Percentiles rank a stretch among this genome's conserved stretches.
Conservation (phyloP, 2,888 invertebrate species). For the Drosophila neotestacea region DNA sequence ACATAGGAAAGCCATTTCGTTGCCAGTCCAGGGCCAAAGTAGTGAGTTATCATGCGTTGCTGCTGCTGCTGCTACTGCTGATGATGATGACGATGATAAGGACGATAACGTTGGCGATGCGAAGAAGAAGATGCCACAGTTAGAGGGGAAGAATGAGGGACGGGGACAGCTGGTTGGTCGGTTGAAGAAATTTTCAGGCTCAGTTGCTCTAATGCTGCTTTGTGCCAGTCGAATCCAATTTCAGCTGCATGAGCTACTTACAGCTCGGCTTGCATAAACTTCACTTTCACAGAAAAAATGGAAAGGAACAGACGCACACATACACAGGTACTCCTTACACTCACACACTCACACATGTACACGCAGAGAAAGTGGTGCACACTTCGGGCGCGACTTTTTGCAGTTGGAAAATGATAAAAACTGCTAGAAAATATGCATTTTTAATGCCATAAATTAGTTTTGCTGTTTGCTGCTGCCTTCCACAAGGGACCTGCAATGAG, state of each 20-base stretch:
- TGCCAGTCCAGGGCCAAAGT: constrained; percentile 69
- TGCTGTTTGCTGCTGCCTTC: constrained; percentile 59
- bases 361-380: constrained; percentile 22
- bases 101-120: constrained; percentile 17
- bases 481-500: constrained; percentile 56
- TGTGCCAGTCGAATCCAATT: constrained; percentile 76
- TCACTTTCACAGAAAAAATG: constrained; percentile 32
- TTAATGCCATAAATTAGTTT: constrained; percentile 81
- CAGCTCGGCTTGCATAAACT: constrained; percentile 56
- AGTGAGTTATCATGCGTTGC: constrained; percentile 68
- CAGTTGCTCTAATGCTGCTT: constrained; percentile 51
- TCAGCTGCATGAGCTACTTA: constrained; percentile 59
- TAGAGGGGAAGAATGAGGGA: not conserved
- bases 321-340: constrained; percentile 1
- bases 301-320: constrained; percentile 7
- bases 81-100: constrained; percentile 22
- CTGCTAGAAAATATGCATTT: constrained; percentile 82
- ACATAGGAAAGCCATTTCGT: constrained; percentile 80
- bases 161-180: constrained; percentile 14
- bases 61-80: constrained; percentile 22
- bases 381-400: constrained; percentile 37
- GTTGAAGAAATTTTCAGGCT: constrained; percentile 50
- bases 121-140: constrained; percentile 21
- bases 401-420: constrained; percentile 77
- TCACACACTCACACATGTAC: constrained; percentile 8